Evolutionary conservation across 1,140 invertebrate genomes (phyloP), one percentile per base, ranked within the genome.

Genomic region (Drosophila watanabei): DNA sequence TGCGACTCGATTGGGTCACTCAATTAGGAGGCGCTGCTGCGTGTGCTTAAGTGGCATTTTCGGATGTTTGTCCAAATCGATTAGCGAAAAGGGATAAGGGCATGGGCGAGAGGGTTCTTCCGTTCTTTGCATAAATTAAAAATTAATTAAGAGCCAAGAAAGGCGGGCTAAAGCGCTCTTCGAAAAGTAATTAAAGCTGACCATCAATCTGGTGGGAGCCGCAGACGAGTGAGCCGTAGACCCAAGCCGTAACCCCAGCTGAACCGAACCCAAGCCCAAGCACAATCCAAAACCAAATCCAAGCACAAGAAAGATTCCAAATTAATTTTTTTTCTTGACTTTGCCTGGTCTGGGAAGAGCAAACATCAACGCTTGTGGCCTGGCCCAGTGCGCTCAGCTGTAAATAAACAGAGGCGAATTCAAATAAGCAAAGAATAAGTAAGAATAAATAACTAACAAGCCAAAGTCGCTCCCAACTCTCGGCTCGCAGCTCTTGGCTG

Each of bases 361-460:
- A 89, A 88, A 88, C 65, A 87, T 52, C 48, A 61, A 61, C 63
- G 51, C 61, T 77, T 52, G 59, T 80, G 60, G 64, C 49, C 43
- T 46, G 33, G 51, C 52, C 77, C 78, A 89, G 81, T 76, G 75
- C 82, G 75, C 79, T 73, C 86, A 82, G 75, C 68, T 90, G 86
- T 90, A 90, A 90, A 86, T 80, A 90, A 90, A 90, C 82, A 90
- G 79, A 45, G 65, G 61, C 72, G 51, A 86, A 90, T 86, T 90
- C 86, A 90, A 90, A 90, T 90, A 90, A 80, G 82, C 61, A 82
- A 70, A 82, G 82, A 89, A 89, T 89, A 84, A 89, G 85, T 84
- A 72, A 73, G 70, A 84, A 88, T 89, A 88, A 88, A 88, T 89
- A 88, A 88, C 78, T 88, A 76, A 66, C 60, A 72, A 75, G 61